These are phyloP conservation scores for Drosophila prolongata DNA, from an alignment of 2,888 invertebrate genomes.

Conservation along the genomic window DNA sequence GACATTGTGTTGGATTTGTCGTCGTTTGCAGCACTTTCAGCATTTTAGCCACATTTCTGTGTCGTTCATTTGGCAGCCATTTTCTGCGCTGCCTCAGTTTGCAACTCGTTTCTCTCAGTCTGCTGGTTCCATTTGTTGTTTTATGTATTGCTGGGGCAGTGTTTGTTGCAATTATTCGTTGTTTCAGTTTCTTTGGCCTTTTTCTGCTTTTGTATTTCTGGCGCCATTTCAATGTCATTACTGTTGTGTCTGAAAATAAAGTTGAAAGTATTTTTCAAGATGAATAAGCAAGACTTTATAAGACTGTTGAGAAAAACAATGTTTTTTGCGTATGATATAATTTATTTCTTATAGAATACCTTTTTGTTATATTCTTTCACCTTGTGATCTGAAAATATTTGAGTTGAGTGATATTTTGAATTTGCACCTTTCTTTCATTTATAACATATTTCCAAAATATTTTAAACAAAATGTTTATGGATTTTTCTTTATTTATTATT, in stretches of 20 bases:
- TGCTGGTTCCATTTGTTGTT: constrained; percentile 51
- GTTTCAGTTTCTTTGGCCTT: constrained; percentile 74
- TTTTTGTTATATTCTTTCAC: too few relatives aligned
- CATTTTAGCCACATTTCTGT: constrained; percentile 61
- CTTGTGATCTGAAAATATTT: too few relatives aligned
- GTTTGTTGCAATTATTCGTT: constrained; percentile 66
- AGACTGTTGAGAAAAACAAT: too few relatives aligned
- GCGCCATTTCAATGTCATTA: constrained; percentile 84
- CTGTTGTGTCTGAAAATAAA: constrained; percentile 68
- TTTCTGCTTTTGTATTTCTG: constrained; percentile 83
- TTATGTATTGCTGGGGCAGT: constrained; percentile 50
- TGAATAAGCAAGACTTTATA: too few relatives aligned
- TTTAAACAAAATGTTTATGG: too few relatives aligned
- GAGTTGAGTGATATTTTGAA: too few relatives aligned
- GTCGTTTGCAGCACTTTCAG: constrained; percentile 52
- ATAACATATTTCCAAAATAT: too few relatives aligned
- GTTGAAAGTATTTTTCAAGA: constrained; percentile 29
- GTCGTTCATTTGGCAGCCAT: constrained; percentile 66
- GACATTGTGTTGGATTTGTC: constrained; percentile 46
- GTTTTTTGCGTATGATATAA: too few relatives aligned
- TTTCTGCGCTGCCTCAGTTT: constrained; percentile 36
- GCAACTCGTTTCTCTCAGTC: constrained; percentile 64
- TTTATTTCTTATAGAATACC: too few relatives aligned
- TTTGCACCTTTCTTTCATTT: too few relatives aligned
- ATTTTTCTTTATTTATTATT: constrained; percentile 1